Base-by-base conservation (phyloP, 2,888 invertebrate species). In the Heteromyza rotundicornis region DNA sequence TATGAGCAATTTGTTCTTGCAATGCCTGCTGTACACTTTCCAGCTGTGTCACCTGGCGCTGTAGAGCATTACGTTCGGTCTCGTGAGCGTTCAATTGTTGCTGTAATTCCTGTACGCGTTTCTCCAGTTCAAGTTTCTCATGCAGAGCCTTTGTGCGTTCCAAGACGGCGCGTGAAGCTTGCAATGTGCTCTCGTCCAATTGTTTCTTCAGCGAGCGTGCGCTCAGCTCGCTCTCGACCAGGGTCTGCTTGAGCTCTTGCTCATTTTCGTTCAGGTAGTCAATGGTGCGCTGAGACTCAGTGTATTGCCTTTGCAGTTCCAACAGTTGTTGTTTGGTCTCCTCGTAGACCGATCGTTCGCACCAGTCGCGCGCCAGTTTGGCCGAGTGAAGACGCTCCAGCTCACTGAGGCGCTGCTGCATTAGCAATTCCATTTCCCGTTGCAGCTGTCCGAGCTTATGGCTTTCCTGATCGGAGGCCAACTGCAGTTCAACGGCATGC, bases 61-160 rank as follows among this genome's bases (percentile, higher is more conserved):
- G 57, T 74, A 81, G 58, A 32, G 74, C 66, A 20, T 75, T 69
- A 84, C 82, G 68, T 73, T 82, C 75, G 74, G 60, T 60, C 64
- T 77, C 73, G 1, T 75, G 44, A 1, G 56, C 40, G 23, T 67
- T 63, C 32, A 81, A 24, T 57, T 80, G 73, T 0, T 65, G 52
- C 2, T 64, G 67, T 16, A 81, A 52, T 27, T 81, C 77, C 17
- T 79, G 73, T 5, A 80, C 57, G 17, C 76, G 72, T 44, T 73
- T 86, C 78, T 92, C 91, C 27, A 91, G 78, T 20, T 86, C 85
- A 23, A 89, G 75, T 68, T 89, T 89, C 51, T 92, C 92, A 67
- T 90, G 90, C 59, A 88, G 87, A 2, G 90, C 85, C 68, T 90
- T 89, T 0, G 90, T 90, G 71, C 92, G 87, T 71, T 93, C 92